Evolutionary conservation across 2,888 invertebrate species (phyloP).

Genomic region (Neelides folsomi): DNA sequence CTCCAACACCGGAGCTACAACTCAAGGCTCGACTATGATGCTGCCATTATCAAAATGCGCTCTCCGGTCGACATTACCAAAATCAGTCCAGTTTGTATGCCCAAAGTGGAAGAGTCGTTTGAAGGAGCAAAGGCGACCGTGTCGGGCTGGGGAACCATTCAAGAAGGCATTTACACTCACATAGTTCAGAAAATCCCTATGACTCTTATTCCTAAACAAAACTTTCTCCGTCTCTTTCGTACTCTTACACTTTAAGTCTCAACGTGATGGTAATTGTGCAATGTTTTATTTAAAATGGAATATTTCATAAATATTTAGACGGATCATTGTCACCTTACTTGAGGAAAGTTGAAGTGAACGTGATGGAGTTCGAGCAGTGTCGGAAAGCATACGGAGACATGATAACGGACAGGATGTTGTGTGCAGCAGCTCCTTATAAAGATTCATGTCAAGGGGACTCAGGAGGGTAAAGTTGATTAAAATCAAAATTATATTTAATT

Average conservation of each 20-base stretch:
- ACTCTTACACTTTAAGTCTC: neutral
- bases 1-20: conserved; percentile 34
- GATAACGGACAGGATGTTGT: conserved; percentile 30
- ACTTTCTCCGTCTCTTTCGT: no score
- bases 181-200: neutral
- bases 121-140: conserved; percentile 34
- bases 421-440: conserved; percentile 23
- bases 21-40: conserved; percentile 36
- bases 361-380: conserved; percentile 22
- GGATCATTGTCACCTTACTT: conserved; percentile 18
- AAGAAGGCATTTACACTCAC: conserved; percentile 29
- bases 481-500: neutral
- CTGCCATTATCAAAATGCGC: conserved; percentile 37
- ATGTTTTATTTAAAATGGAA: neutral
- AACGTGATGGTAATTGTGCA: neutral
- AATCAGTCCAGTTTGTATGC: conserved; percentile 35
- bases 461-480: neutral
- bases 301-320: conserved; percentile 9
- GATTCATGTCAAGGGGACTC: conserved; percentile 24
- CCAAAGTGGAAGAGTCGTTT: conserved; percentile 22
- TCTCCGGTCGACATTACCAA: conserved; percentile 21
- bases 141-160: conserved; percentile 35
- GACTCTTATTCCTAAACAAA: no score
- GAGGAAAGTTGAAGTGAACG: conserved; percentile 18
- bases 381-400: conserved; percentile 14